phyloP scores from a whole-genome alignment of 2,888 invertebrate species.

The Cephus sareptanus region DNA sequence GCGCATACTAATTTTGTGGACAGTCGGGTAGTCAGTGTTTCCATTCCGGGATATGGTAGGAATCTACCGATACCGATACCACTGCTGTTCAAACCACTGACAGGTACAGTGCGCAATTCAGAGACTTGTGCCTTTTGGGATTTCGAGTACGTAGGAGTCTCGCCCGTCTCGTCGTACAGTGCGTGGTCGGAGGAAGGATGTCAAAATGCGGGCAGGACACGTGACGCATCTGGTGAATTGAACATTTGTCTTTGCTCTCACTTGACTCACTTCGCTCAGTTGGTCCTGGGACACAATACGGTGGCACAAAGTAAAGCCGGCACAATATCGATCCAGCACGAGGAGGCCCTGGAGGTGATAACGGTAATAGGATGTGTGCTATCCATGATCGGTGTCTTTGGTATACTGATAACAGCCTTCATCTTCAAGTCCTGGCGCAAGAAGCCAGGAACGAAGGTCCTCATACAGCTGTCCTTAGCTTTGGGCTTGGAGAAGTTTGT shows the following conservation, averaged over 20 bases:
- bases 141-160: background rate
- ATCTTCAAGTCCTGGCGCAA: constrained; percentile 72
- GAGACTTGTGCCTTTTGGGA: background rate
- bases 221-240: constrained; percentile 19
- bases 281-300: constrained; percentile 54
- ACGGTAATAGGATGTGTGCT: constrained; percentile 71
- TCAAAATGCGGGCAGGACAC: constrained; percentile 14
- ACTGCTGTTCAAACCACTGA: constrained; percentile 68
- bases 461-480: constrained; percentile 74
- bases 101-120: constrained; percentile 1
- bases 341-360: constrained; percentile 69
- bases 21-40: constrained; percentile 70
- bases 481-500: constrained; percentile 71
- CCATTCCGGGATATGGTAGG: constrained; percentile 70
- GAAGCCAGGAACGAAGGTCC: constrained; percentile 74
- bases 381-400: constrained; percentile 71
- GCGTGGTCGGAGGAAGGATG: constrained; percentile 40
- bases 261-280: constrained; percentile 73
- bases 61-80: constrained; percentile 70
- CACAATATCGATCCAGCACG: constrained; percentile 23
- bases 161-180: background rate
- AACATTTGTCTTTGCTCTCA: constrained; percentile 68
- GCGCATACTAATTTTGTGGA: constrained; percentile 46
- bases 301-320: constrained; percentile 6
- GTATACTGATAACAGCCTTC: constrained; percentile 71